Base-by-base conservation (phyloP, 2,797 vertebrate genomes). In the Lepilemur septentrionalis region DNA sequence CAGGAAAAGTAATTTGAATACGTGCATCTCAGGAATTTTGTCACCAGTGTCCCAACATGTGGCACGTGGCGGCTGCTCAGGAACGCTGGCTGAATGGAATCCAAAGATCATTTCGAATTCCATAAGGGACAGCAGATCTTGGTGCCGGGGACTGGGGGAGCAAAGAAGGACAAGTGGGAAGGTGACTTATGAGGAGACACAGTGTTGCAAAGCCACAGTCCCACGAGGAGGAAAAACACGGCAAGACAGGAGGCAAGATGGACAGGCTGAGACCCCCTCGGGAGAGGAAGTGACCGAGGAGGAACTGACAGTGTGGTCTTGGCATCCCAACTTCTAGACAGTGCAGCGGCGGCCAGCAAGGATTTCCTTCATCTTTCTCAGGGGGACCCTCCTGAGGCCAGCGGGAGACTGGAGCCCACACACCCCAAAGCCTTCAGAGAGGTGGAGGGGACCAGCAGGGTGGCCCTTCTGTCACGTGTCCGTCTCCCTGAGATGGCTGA, bases 321-420 rank as follows among this genome's bases (percentile, higher is more conserved):
- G 3, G 10, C 41, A 20, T 28, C 23, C 35, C 35, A 2, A 2
- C 80, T 69, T 69, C 69, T 38, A 23, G 35, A 35, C 1, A 23
- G 20, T 0, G 14, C 9, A 12, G n/a, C 2, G 46, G 6, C 10
- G 5, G 7, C n/a, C 38, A 65, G 38, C 1, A 1, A 61, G 48
- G 46, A 30, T 32, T 28, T 25, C 70, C 25, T 20, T 3, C 15
- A 4, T 17, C 7, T 55, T 25, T 55, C 76, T 46, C 13, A 63
- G 30, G 28, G 63, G 5, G 50, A 35, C 0, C 1, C 18, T 20
- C 41, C 18, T 8, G 3, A 76, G 59, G 63, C 18, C 48, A 2
- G 6, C 0, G 1, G 23, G 43, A 57, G 30, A 7, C 6, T 0
- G 41, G n/a, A 25, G 38, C 4, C n/a, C 0, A 14, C 20, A 4